These are phyloP conservation scores for Bradypodion ventrale DNA, from an alignment of 2,797 vertebrate genomes.

Conservation along the genomic window DNA sequence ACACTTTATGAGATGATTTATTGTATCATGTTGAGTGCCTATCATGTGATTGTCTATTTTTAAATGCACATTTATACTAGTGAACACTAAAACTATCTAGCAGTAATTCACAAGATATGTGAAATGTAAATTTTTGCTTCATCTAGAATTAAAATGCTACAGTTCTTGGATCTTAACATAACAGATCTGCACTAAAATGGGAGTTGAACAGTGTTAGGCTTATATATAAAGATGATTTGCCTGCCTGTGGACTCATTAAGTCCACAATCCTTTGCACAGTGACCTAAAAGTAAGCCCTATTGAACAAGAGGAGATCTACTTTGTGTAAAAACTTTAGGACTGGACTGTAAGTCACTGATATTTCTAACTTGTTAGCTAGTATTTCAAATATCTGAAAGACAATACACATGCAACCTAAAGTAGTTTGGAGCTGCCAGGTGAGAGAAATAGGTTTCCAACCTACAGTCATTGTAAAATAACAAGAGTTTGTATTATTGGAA, in stretches of 20 bases:
- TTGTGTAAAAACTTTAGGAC: neutral
- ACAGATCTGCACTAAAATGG: slow-evolving; percentile 49
- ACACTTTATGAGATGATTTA: slow-evolving; percentile 62
- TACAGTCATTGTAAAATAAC: neutral
- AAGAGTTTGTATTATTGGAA: neutral
- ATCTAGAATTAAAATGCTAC: slow-evolving; percentile 62
- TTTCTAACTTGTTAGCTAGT: no score
- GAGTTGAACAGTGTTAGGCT: slow-evolving; percentile 58
- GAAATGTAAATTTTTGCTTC: slow-evolving; percentile 53
- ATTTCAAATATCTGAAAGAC: no score
- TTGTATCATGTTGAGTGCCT: slow-evolving; percentile 64
- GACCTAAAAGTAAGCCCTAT: neutral
- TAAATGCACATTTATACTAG: slow-evolving; percentile 65
- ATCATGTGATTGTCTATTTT: slow-evolving; percentile 66
- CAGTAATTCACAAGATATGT: slow-evolving; percentile 46
- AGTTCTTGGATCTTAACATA: slow-evolving; percentile 60
- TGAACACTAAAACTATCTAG: slow-evolving; percentile 52
- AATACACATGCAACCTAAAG: neutral
- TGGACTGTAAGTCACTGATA: neutral
- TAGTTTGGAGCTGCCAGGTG: neutral
- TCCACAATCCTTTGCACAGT: neutral
- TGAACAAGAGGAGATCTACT: neutral
- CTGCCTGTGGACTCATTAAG: neutral
- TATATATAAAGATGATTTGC: neutral
- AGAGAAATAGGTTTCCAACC: neutral